A percentile compares a stretch with the other conserved stretches of the same genome.
Evolutionary conservation across 1,140 invertebrate species (phyloP).

Genomic region (Lucilia cuprina): DNA sequence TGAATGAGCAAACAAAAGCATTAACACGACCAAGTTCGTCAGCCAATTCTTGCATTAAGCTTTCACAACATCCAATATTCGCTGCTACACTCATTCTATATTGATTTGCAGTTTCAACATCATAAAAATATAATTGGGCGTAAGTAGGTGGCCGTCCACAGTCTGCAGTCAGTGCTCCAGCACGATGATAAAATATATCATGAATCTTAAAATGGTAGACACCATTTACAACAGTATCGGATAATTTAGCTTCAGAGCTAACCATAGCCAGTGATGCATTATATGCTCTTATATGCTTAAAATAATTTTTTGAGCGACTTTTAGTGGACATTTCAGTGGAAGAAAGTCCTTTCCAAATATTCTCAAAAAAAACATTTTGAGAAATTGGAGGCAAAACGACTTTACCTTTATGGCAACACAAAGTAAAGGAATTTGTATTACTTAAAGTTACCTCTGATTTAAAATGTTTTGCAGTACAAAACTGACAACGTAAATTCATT

Average conservation of each 20-base stretch:
- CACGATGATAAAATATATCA: conserved; percentile 22
- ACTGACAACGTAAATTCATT: conserved; percentile 13
- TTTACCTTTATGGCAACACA: conserved; percentile 20
- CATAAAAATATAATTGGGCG: conserved; percentile 32
- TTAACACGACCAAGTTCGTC: neutral
- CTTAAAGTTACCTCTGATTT: neutral
- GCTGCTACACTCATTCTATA: too few relatives aligned
- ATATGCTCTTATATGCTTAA: neutral
- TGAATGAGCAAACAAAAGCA: conserved; percentile 15
- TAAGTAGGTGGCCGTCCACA: neutral
- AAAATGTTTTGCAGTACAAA: conserved; percentile 6
- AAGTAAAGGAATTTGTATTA: neutral
- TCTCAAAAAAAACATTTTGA: neutral
- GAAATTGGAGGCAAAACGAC: neutral
- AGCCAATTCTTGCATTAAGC: too few relatives aligned
- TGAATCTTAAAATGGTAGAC: conserved; percentile 32
- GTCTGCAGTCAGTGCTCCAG: neutral
- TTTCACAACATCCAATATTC: too few relatives aligned
- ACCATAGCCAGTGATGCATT: conserved; percentile 11
- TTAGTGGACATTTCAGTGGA: neutral
- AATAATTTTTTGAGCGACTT: neutral
- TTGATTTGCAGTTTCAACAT: conserved; percentile 14
- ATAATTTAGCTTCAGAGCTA: neutral
- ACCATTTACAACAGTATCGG: neutral
- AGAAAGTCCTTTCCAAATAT: neutral